Percentiles rank a stretch among this genome's conserved stretches.
Conservation (phyloP, 2,888 invertebrate species). For the Pomacea canaliculata region DNA sequence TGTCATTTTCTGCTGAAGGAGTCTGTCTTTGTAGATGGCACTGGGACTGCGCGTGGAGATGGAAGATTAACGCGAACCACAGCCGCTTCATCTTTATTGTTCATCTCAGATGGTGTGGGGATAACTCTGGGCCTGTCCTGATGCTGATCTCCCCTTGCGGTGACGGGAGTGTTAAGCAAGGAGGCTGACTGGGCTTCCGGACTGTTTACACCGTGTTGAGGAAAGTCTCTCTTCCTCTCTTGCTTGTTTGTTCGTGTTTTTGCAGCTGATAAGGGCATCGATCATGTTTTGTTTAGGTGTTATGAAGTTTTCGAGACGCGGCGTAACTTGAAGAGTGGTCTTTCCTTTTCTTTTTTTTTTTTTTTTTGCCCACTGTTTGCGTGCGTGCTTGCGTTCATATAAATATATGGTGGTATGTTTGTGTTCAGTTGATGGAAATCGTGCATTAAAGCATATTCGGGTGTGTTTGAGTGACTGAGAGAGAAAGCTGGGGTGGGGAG, state of each 20-base stretch:
- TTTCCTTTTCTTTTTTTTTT: not conserved
- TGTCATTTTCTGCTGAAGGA: no score
- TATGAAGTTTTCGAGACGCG: no score
- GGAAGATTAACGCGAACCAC: not conserved
- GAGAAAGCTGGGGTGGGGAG: no score
- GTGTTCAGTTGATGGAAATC: not conserved
- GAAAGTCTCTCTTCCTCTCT: no score
- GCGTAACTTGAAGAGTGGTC: not conserved
- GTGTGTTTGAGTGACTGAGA: no score
- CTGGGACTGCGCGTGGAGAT: not conserved
- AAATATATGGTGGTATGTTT: not conserved
- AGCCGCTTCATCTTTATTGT: constrained; percentile 4
- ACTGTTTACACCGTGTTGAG: no score
- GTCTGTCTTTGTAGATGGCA: not conserved
- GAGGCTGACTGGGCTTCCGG: no score
- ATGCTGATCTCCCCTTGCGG: constrained; percentile 14
- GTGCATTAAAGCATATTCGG: no score
- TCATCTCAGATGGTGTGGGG: constrained; percentile 10
- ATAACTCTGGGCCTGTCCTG: constrained; percentile 6
- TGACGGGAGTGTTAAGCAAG: not conserved
- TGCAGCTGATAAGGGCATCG: no score
- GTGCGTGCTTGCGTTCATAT: not conserved
- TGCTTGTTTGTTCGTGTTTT: no score
- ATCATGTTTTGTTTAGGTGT: no score
- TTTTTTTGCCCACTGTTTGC: no score